Conservation (phyloP, 64 coral and sea anemone genomes). For the Catalaphyllia jardinei region DNA sequence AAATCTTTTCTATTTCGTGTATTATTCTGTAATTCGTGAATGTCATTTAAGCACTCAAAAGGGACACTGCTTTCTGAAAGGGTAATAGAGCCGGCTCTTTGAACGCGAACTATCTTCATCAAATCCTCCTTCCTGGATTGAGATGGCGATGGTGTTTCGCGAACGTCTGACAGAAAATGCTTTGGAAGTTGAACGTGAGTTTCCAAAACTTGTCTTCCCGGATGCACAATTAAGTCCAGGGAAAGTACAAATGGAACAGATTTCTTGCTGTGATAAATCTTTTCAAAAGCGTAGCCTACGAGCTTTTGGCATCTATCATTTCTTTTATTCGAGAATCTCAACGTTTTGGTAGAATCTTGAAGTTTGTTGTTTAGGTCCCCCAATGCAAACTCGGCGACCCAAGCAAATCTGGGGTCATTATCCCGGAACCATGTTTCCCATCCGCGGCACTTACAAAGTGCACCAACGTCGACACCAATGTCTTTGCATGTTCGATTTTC, state of each 20-base stretch:
- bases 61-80: not conserved
- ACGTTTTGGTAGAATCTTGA: not conserved
- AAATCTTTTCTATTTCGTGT: not conserved
- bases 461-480: not conserved
- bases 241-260: not conserved
- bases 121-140: not conserved
- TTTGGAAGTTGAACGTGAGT: not conserved
- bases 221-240: not conserved
- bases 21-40: not conserved
- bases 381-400: slow-evolving; percentile 45
- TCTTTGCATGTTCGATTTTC: slow-evolving; percentile 14
- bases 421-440: slow-evolving; percentile 29
- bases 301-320: slow-evolving; percentile 20
- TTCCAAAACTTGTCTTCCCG: slow-evolving; percentile 4
- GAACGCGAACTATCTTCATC: not conserved
- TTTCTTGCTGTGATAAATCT: not conserved
- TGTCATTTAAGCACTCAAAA: not conserved
- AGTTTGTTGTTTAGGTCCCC: slow-evolving; percentile 39
- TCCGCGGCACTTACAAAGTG: slow-evolving; percentile 25
- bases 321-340: not conserved
- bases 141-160: not conserved
- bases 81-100: not conserved
- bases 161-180: not conserved
- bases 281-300: not conserved
- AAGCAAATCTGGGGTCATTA: slow-evolving; percentile 7